Conservation (phyloP, 2,113 vertebrate genomes). For the Oreochromis niloticus region DNA sequence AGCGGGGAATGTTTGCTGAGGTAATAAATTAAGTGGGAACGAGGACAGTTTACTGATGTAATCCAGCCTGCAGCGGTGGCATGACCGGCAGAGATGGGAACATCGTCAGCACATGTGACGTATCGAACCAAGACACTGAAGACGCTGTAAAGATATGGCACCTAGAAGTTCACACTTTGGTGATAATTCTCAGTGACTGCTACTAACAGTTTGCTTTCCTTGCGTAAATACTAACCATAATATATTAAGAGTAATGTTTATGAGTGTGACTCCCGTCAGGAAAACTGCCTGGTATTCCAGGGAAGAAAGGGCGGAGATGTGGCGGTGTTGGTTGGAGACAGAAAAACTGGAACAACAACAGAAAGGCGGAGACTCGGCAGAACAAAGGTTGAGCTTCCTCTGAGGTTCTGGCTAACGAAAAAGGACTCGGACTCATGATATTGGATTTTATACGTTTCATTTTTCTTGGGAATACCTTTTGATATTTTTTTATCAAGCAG, state of each 20-base stretch:
- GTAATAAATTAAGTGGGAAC: not conserved
- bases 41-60: not conserved
- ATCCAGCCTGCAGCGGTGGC: not conserved
- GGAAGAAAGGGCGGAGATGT: not conserved
- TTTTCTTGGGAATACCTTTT: not conserved
- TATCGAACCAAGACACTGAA: not conserved
- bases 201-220: not conserved
- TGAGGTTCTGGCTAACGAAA: not conserved
- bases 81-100: not conserved
- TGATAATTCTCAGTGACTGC: not conserved
- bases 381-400: not conserved
- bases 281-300: not conserved
- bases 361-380: not conserved
- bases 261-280: not conserved
- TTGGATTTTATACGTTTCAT: not conserved
- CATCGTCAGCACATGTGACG: not conserved
- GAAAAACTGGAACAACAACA: not conserved
- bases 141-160: not conserved
- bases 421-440: not conserved
- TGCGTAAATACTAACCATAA: not conserved
- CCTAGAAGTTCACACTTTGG: not conserved
- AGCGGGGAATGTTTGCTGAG: not conserved
- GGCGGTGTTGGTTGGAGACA: not conserved
- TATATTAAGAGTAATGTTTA: not conserved
- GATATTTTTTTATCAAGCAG: not conserved